A percentile compares a stretch with the other conserved stretches of the same genome.
Conservation (phyloP, 1,140 invertebrate genomes). For the Heliothis virescens region DNA sequence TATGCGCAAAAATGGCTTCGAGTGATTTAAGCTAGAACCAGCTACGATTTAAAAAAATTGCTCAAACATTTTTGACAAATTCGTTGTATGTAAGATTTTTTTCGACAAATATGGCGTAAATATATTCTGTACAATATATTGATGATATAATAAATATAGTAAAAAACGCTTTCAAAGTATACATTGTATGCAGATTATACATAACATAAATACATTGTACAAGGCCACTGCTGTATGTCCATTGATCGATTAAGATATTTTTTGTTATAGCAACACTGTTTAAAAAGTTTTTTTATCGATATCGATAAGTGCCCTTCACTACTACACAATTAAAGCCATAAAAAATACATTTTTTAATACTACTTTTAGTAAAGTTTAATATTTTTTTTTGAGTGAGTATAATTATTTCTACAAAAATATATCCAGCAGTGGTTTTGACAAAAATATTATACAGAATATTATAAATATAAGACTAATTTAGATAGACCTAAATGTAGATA, state of each 20-base stretch:
- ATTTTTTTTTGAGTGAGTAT: no score
- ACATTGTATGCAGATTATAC: slow-evolving; percentile 65
- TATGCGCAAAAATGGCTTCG: not conserved
- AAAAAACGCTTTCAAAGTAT: slow-evolving; percentile 72
- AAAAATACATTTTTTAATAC: no score
- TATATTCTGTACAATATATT: slow-evolving; percentile 54
- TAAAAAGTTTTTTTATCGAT: not conserved
- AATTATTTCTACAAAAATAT: not conserved
- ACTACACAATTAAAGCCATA: no score
- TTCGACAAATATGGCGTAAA: slow-evolving; percentile 37
- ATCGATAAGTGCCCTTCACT: no score
- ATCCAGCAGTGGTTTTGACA: not conserved
- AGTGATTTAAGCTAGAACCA: not conserved
- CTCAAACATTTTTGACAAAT: slow-evolving; percentile 38
- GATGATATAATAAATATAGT: slow-evolving; percentile 65
- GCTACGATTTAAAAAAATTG: slow-evolving; percentile 25
- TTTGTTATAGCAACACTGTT: not conserved
- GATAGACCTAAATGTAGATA: slow-evolving; percentile 75
- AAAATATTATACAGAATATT: slow-evolving; percentile 40
- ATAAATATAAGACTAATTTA: slow-evolving; percentile 53
- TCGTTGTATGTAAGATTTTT: slow-evolving; percentile 5
- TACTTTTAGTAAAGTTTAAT: no score
- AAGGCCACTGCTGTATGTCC: not conserved
- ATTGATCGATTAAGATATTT: not conserved
- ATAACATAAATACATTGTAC: not conserved